phyloP scores from a whole-genome alignment of 1,140 invertebrate genomes.

The Whitmania pigra region DNA sequence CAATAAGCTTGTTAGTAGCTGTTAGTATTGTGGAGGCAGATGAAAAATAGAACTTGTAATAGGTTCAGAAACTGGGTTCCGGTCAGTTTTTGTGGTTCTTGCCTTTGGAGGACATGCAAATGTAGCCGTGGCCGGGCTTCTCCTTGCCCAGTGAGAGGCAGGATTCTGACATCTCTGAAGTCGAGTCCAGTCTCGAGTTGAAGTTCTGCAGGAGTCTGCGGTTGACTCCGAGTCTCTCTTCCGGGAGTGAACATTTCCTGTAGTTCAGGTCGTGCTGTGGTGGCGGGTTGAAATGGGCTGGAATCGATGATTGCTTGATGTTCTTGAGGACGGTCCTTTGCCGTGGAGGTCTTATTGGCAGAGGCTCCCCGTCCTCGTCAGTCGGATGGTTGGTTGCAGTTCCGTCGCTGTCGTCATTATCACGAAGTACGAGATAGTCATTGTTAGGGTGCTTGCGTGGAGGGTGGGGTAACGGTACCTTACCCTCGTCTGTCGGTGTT shows the following conservation, averaged over 20 bases:
- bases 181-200: slow-evolving; percentile 1
- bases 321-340: neutral
- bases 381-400: neutral
- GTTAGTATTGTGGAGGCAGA: no score
- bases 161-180: neutral
- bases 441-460: neutral
- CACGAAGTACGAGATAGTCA: neutral
- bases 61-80: neutral
- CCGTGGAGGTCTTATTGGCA: neutral
- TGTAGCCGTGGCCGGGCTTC: slow-evolving; percentile 1
- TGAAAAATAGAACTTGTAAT: no score
- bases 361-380: neutral
- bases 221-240: neutral
- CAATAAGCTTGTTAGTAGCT: no score
- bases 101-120: neutral
- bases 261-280: neutral
- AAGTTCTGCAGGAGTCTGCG: neutral
- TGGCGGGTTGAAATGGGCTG: neutral
- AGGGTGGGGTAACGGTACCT: neutral
- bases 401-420: neutral
- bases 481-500: neutral
- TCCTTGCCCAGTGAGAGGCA: neutral
- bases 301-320: neutral
- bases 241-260: neutral
- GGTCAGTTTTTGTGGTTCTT: neutral